A percentile compares a stretch with the other conserved stretches of the same genome.
Conservation (phyloP, 2,113 vertebrate genomes). For the Ochotona curzoniae region DNA sequence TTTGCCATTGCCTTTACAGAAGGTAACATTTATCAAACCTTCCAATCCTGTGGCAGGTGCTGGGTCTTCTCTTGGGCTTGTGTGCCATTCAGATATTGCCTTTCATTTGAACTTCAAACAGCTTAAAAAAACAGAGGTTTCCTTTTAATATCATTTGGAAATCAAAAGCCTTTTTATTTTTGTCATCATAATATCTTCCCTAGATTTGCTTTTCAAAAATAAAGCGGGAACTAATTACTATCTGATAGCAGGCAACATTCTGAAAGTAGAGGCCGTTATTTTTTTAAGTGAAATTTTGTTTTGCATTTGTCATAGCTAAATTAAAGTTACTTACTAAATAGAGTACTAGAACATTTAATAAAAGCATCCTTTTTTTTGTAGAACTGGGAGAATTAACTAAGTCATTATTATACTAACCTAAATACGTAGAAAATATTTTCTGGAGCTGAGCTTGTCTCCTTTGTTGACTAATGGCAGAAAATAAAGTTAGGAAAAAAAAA, state of each 20-base stretch:
- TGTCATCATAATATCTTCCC: slow-evolving; percentile 68
- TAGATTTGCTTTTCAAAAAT: slow-evolving; percentile 78
- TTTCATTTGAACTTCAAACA: slow-evolving; percentile 88
- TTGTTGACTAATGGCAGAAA: not conserved
- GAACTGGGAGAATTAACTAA: not conserved
- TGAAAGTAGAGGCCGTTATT: not conserved
- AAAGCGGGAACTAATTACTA: slow-evolving; percentile 61
- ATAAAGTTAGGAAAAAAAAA: not conserved
- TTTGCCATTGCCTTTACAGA: slow-evolving; percentile 84
- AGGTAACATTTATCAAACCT: slow-evolving; percentile 89
- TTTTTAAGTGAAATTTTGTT: not conserved
- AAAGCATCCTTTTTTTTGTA: not conserved
- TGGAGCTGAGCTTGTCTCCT: not conserved
- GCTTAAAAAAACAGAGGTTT: slow-evolving; percentile 60
- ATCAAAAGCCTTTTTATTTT: slow-evolving; percentile 80
- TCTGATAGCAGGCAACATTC: not conserved
- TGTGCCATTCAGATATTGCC: slow-evolving; percentile 82
- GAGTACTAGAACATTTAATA: not conserved
- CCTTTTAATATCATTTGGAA: slow-evolving; percentile 83
- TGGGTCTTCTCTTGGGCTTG: slow-evolving; percentile 76
- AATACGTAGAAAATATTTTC: not conserved
- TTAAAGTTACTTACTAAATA: not conserved
- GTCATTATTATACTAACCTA: not conserved
- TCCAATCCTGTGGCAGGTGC: slow-evolving; percentile 80
- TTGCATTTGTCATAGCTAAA: not conserved